These are phyloP conservation scores for Caenorhabditis brenneri DNA, from an alignment of 1,140 invertebrate species.

Conservation along the genomic window DNA sequence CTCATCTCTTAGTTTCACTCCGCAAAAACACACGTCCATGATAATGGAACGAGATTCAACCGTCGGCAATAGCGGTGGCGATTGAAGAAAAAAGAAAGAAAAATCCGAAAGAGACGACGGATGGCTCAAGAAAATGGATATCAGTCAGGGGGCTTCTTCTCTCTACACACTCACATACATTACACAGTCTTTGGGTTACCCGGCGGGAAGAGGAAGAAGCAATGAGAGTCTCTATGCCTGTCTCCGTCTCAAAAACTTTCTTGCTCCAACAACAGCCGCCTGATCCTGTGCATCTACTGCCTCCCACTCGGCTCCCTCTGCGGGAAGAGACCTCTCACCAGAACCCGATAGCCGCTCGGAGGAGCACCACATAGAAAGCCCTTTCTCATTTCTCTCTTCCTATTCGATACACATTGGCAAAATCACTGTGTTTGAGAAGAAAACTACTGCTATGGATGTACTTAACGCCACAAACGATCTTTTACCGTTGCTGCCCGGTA, in stretches of 20 bases:
- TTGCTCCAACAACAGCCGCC: slow-evolving; percentile 2
- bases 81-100: slow-evolving; percentile 11
- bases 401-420: slow-evolving; percentile 27
- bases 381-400: slow-evolving; percentile 14
- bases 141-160: neutral
- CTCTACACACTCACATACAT: neutral
- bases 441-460: slow-evolving; percentile 7
- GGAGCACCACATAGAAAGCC: neutral
- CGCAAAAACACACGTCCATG: slow-evolving; percentile 33
- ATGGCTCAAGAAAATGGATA: slow-evolving; percentile 19
- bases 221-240: neutral
- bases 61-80: neutral
- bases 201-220: neutral
- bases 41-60: slow-evolving; percentile 32
- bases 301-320: neutral
- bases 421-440: neutral
- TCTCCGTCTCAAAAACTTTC: neutral
- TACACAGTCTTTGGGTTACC: slow-evolving; percentile 29
- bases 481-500: neutral
- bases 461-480: slow-evolving; percentile 12
- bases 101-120: neutral
- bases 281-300: neutral
- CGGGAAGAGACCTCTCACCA: neutral
- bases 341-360: slow-evolving; percentile 15
- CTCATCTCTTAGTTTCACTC: neutral